Evolutionary conservation across 2,888 invertebrate genomes (phyloP), one percentile per base, ranked within the genome.

Genomic region (Cerceris ruficornis): DNA sequence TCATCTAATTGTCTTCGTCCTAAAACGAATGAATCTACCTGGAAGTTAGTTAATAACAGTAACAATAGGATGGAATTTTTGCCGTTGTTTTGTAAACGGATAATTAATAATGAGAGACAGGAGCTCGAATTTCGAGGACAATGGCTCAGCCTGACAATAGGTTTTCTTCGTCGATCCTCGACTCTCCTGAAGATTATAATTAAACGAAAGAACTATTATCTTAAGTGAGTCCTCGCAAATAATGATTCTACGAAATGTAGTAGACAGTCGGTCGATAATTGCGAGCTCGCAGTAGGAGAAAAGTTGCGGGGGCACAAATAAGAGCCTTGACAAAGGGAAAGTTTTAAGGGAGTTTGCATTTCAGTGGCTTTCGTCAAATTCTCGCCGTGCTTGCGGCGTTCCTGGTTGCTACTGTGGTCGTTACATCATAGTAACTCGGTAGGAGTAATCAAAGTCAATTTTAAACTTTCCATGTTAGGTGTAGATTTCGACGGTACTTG

Each of bases 121-220:
- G 28, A 28, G 28, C 28, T 28, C 28, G 28, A 28, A 28, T 28
- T 28, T 28, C 4, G 2, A 28, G 28, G 28, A 28, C 28, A 28
- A 28, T 28, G 28, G 28, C 4, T 28, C 28, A 28, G 28, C 2
- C 28, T 28, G 28, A 28, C 28, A 28, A 28, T 28, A 28, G 28
- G 28, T 28, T 28, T 28, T 28, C 28, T 28, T 28, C 28, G 2
- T 28, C 28, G 28, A 28, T 28, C 28, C 28, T 28, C 28, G 28
- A 50, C 9, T n/a, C n/a, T n/a, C n/a, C 11, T 11, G 50, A 50
- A n/a, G n/a, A 50, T 50, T 50, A 50, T 72, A 72, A 75, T 75
- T 67, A 67, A 57, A 67, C 67, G 61, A 52, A 75, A 66, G 62
- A 75, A 74, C 66, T 52, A 75, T 74, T 74, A 67, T 74, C 65